phyloP scores from a whole-genome alignment of 2,888 invertebrate genomes.

The Tachystola acroxantha region DNA sequence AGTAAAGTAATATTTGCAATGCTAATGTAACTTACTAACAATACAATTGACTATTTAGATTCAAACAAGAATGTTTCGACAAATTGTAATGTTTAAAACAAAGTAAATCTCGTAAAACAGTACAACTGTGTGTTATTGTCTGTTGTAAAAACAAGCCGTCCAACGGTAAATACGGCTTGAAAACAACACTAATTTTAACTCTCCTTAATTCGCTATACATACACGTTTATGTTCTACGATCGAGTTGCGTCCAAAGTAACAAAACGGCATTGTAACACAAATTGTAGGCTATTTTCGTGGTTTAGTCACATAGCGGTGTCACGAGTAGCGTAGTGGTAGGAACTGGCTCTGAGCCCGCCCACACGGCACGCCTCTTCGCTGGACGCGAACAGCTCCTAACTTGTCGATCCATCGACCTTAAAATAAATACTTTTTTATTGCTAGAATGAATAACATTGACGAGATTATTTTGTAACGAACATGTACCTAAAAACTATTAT shows the following conservation, averaged over 20 bases:
- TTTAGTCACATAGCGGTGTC: constrained; percentile 56
- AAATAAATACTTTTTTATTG: constrained; percentile 39
- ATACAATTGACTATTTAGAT: too few relatives aligned
- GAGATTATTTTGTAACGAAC: constrained; percentile 3
- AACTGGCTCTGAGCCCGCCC: constrained; percentile 64
- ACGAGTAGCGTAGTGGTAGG: constrained; percentile 60
- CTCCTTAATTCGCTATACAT: constrained; percentile 34
- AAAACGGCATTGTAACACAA: constrained; percentile 38
- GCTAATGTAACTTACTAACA: too few relatives aligned
- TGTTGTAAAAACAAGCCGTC: constrained; percentile 38
- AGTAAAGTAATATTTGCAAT: too few relatives aligned
- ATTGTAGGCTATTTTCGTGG: constrained; percentile 25
- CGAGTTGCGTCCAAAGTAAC: constrained; percentile 15
- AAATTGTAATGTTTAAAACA: background rate
- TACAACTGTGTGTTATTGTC: constrained; percentile 36
- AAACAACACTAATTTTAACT: constrained; percentile 21
- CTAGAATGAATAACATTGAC: constrained; percentile 2
- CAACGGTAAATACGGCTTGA: constrained; percentile 34
- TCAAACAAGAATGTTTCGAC: too few relatives aligned
- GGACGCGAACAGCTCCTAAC: constrained; percentile 43
- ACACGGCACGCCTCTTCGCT: constrained; percentile 61
- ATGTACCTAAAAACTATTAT: too few relatives aligned
- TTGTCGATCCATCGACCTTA: constrained; percentile 43
- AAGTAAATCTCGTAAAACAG: constrained; percentile 26
- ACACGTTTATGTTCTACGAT: constrained; percentile 27